These are phyloP conservation scores for Sphecodes monilicornis DNA, from an alignment of 2,888 invertebrate genomes.

Conservation along the genomic window DNA sequence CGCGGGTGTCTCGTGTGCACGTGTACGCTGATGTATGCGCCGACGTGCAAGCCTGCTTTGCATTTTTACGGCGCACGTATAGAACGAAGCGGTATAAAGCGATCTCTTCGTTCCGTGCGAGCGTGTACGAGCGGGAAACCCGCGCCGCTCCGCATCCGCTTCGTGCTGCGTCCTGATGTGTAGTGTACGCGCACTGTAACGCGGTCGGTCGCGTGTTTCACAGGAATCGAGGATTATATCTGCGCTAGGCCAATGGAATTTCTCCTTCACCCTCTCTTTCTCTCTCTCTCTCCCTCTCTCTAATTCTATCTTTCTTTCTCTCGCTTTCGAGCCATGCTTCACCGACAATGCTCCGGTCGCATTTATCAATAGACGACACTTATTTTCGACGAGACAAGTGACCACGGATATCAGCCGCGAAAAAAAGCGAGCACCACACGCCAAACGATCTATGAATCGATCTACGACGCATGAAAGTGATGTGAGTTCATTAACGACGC, in stretches of 20 bases:
- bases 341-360: slow-evolving; percentile 43
- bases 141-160: not conserved
- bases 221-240: slow-evolving; percentile 67
- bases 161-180: slow-evolving; percentile 30
- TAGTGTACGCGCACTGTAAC: slow-evolving; percentile 34
- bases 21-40: slow-evolving; percentile 62
- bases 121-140: slow-evolving; percentile 39
- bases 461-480: too few relatives aligned
- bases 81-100: slow-evolving; percentile 73
- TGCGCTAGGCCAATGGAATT: slow-evolving; percentile 67
- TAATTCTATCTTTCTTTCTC: not conserved
- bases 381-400: slow-evolving; percentile 66
- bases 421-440: slow-evolving; percentile 34
- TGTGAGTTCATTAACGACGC: too few relatives aligned
- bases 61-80: slow-evolving; percentile 73
- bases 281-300: not conserved
- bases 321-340: slow-evolving; percentile 33
- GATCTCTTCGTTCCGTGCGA: slow-evolving; percentile 62
- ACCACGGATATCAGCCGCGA: slow-evolving; percentile 45
- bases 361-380: slow-evolving; percentile 59
- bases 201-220: slow-evolving; percentile 63
- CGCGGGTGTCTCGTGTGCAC: slow-evolving; percentile 55
- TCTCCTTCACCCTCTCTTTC: slow-evolving; percentile 17
- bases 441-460: slow-evolving; percentile 15
- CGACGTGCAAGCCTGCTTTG: slow-evolving; percentile 70